Conservation (phyloP, 2,113 vertebrate species). For the Turnix velox region DNA sequence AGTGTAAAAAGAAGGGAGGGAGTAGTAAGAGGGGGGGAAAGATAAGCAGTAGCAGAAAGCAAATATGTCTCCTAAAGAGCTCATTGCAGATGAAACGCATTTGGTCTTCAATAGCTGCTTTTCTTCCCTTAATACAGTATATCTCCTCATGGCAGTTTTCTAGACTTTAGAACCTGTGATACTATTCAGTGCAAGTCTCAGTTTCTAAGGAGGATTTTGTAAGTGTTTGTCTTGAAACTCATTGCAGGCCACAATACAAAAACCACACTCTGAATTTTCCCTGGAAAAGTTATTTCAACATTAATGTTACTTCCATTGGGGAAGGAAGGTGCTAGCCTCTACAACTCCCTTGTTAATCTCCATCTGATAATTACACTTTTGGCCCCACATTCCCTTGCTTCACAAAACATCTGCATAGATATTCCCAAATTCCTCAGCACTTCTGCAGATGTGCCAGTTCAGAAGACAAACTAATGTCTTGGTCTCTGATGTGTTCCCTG, state of each 20-base stretch:
- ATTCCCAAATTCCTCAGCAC: neutral
- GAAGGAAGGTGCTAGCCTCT: neutral
- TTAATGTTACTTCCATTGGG: neutral
- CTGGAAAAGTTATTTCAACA: neutral
- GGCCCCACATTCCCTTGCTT: neutral
- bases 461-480: neutral
- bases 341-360: neutral
- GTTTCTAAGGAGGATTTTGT: neutral
- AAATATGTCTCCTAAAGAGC: neutral
- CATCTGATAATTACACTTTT: neutral
- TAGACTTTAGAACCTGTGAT: neutral
- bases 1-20: neutral
- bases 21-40: neutral
- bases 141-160: neutral
- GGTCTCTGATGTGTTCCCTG: neutral
- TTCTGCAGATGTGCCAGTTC: neutral
- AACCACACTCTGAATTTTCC: neutral
- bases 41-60: neutral
- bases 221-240: neutral
- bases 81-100: neutral
- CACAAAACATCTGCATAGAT: neutral
- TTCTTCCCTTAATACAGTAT: neutral
- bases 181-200: neutral
- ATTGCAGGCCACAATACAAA: neutral
- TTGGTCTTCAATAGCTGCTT: neutral